Evolutionary conservation across 2,888 invertebrate genomes (phyloP).

Genomic region (Acholoe squamosa): DNA sequence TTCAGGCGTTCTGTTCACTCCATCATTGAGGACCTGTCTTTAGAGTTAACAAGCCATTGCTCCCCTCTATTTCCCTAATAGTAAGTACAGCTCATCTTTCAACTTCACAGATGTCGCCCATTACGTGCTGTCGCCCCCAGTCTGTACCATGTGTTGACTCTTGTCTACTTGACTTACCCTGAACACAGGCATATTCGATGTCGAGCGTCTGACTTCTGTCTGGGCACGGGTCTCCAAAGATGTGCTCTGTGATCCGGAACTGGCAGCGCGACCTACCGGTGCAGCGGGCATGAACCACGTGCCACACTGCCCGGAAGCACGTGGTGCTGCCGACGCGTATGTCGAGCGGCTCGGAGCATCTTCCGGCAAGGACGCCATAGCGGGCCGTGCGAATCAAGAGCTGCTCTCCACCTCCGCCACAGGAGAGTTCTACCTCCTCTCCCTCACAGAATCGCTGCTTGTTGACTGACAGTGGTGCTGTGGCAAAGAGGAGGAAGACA

Average conservation of each 20-base stretch:
- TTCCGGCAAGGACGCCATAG: slow-evolving; percentile 22
- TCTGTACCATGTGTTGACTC: too few relatives aligned
- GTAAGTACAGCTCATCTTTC: too few relatives aligned
- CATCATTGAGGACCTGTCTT: too few relatives aligned
- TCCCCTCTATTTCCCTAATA: too few relatives aligned
- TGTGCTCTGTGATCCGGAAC: slow-evolving; percentile 32
- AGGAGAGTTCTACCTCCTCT: slow-evolving; percentile 33
- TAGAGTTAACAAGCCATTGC: too few relatives aligned
- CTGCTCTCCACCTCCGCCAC: neutral
- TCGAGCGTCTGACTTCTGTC: slow-evolving; percentile 35
- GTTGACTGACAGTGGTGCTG: slow-evolving; percentile 2
- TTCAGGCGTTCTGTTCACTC: too few relatives aligned
- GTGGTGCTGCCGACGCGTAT: neutral
- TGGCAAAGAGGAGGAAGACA: neutral
- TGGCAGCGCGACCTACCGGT: slow-evolving; percentile 35
- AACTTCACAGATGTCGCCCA: too few relatives aligned
- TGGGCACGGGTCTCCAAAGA: slow-evolving; percentile 52
- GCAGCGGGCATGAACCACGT: slow-evolving; percentile 55
- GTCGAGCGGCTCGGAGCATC: neutral
- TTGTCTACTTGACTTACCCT: neutral
- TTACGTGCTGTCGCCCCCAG: too few relatives aligned
- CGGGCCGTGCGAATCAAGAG: slow-evolving; percentile 22
- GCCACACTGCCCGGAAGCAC: slow-evolving; percentile 57
- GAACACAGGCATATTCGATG: slow-evolving; percentile 38
- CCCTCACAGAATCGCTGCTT: slow-evolving; percentile 4